Evolutionary conservation across 2,888 invertebrate genomes (phyloP).

Genomic region (Spodoptera littoralis): DNA sequence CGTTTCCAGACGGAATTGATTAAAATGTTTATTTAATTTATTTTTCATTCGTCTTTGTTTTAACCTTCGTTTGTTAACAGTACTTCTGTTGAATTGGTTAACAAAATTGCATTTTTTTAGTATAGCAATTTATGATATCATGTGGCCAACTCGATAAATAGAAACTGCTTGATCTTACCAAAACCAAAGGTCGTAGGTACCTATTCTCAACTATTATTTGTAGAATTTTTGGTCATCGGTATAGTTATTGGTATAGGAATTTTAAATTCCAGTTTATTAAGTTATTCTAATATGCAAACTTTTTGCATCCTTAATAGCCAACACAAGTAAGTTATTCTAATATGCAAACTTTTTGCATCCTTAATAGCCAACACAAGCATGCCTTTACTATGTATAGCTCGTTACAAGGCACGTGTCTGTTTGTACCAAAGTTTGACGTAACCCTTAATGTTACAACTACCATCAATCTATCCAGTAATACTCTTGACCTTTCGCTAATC

Average conservation of each 20-base stretch:
- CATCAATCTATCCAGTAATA: slow-evolving; percentile 25
- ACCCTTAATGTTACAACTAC: slow-evolving; percentile 26
- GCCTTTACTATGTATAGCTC: slow-evolving; percentile 6
- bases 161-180: too few relatives aligned
- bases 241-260: too few relatives aligned
- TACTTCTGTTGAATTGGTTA: background rate
- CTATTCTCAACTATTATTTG: too few relatives aligned
- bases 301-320: background rate
- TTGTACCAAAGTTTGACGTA: slow-evolving; percentile 19
- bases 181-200: too few relatives aligned
- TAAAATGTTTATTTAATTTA: background rate
- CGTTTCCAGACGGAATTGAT: background rate
- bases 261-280: too few relatives aligned
- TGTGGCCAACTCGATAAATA: too few relatives aligned
- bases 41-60: background rate
- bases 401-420: slow-evolving; percentile 9
- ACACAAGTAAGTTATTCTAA: background rate
- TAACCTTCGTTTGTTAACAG: background rate
- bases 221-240: too few relatives aligned
- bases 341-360: too few relatives aligned
- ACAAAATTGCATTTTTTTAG: too few relatives aligned
- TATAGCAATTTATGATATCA: too few relatives aligned
- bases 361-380: slow-evolving; percentile 5
- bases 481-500: slow-evolving; percentile 38
- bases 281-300: too few relatives aligned